Evolutionary conservation across 1,140 invertebrate genomes (phyloP), one percentile per base, ranked within the genome.

Genomic region (Manduca sexta): DNA sequence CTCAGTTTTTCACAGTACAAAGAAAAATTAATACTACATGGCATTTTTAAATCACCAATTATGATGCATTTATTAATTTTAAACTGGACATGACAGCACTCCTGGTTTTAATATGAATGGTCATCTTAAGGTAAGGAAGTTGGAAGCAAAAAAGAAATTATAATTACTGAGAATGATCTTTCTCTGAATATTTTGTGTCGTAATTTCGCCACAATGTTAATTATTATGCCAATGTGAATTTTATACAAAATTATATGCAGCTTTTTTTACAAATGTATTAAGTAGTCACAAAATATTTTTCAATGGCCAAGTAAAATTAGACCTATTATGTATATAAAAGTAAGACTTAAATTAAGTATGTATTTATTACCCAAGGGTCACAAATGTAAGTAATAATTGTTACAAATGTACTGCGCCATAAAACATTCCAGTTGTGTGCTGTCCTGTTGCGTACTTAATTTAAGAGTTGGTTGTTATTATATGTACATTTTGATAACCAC

Each of bases 371-470:
- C 5, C 35, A 12, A 47, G 37, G 14, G 45, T 48, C 21, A 47
- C 33, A 48, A 45, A 17, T 33, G 44, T 26, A 8, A 26, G 47
- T 45, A 50, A 31, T 33, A 33, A 31, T 49, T 40, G 38, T 54
- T 21, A 17, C 31, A 45, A 44, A 14, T 35, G n/a, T 35, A 42
- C 16, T 42, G 47, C 35, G 45, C 49, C 52, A 63, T 57, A 48
- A 63, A 74, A 76, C 77, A 81, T 83, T 85, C 78, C 80, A 77
- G 70, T 60, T 60, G 60, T 69, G 74, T 81, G 76, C 77, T 84
- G 77, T 83, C 66, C 45, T 64, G 60, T 73, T 69, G 51, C 71
- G 64, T 84, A 85, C 79, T 83, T 85, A 85, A 81, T 62, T 61
- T 59, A 59, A 30, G 54, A 60, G 40, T 48, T 56, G 57, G 41